A percentile compares a stretch with the other conserved stretches of the same genome.
These are phyloP conservation scores for Geophilus truncorum DNA, from an alignment of 2,888 invertebrate species.

Conservation along the genomic window DNA sequence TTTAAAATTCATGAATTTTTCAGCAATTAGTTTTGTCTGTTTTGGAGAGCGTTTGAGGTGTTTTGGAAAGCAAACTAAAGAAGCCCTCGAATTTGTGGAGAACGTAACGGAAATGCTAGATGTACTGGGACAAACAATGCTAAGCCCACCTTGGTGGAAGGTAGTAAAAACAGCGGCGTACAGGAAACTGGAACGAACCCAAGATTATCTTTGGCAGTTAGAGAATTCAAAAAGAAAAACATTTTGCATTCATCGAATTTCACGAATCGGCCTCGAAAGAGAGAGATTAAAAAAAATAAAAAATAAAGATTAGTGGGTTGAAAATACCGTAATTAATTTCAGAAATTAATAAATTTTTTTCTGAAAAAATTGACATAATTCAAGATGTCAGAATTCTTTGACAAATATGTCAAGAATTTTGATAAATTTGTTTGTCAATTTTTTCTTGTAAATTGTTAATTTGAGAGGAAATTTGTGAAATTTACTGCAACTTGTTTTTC, in stretches of 20 bases:
- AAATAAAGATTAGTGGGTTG: no score
- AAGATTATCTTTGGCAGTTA: slow-evolving; percentile 53
- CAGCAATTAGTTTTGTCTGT: slow-evolving; percentile 55
- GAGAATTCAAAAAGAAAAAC: not conserved
- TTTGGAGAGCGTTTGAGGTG: slow-evolving; percentile 54
- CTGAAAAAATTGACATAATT: no score
- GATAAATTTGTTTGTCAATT: not conserved
- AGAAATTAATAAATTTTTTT: no score
- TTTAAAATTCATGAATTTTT: slow-evolving; percentile 37
- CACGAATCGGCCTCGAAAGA: not conserved
- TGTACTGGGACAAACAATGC: slow-evolving; percentile 52
- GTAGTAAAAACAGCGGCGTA: slow-evolving; percentile 53
- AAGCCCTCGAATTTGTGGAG: slow-evolving; percentile 48
- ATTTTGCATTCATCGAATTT: not conserved
- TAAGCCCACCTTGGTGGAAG: slow-evolving; percentile 54
- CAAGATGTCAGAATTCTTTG: no score
- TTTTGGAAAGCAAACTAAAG: slow-evolving; percentile 42
- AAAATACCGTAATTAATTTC: no score
- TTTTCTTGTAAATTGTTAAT: not conserved
- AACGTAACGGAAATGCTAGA: slow-evolving; percentile 54
- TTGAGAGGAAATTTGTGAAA: not conserved
- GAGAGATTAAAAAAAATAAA: no score
- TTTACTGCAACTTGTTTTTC: not conserved
- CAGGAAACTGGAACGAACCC: slow-evolving; percentile 52
- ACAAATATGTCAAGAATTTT: no score